phyloP scores from a whole-genome alignment of 2,113 vertebrate species.

The Cyprinodon variegatus region DNA sequence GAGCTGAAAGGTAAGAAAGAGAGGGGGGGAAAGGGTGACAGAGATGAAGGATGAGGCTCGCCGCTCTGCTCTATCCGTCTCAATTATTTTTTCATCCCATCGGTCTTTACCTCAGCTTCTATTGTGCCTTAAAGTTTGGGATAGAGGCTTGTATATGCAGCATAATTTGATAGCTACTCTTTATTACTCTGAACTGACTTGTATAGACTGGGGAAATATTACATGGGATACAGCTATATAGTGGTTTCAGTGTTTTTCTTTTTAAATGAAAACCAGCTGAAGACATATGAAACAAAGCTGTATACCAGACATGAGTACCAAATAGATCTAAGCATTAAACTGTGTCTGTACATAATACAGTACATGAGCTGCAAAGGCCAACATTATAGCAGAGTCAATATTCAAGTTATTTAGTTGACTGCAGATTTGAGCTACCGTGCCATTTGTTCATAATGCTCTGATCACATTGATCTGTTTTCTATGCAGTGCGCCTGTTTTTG shows the following conservation, averaged over 20 bases:
- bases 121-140: conserved; percentile 39
- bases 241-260: conserved; percentile 25
- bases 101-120: conserved; percentile 18
- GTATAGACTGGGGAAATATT: conserved; percentile 27
- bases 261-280: conserved; percentile 10
- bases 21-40: conserved; percentile 1
- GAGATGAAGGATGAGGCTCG: conserved; percentile 29
- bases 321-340: conserved; percentile 6
- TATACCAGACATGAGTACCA: not conserved
- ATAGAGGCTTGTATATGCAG: conserved; percentile 28
- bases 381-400: conserved; percentile 9
- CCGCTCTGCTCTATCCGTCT: conserved; percentile 28
- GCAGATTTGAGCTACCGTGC: conserved; percentile 27
- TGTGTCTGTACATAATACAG: conserved; percentile 13
- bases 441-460: conserved; percentile 49
- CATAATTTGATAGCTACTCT: conserved; percentile 37
- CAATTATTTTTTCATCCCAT: conserved; percentile 44
- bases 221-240: not conserved
- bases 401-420: conserved; percentile 40
- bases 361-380: conserved; percentile 24
- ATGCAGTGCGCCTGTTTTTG: conserved; percentile 30
- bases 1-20: conserved; percentile 91
- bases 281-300: conserved; percentile 11
- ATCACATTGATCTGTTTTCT: conserved; percentile 40
- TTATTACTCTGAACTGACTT: conserved; percentile 30